phyloP scores from a whole-genome alignment of 2,113 vertebrate genomes.

The Lagopus muta region DNA sequence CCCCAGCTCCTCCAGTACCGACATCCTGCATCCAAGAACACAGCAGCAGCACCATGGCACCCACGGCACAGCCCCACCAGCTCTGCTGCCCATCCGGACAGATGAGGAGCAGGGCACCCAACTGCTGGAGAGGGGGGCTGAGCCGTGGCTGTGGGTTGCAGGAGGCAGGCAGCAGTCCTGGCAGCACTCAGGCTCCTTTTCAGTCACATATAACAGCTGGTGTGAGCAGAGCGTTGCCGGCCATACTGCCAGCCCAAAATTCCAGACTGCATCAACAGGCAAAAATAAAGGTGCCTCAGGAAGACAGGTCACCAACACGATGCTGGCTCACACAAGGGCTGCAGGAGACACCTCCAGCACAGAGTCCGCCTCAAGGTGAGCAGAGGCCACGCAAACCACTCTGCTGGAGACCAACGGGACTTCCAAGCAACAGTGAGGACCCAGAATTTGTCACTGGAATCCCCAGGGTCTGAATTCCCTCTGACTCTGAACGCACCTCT shows the following conservation, averaged over 20 bases:
- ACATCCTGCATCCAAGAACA: rapidly evolving
- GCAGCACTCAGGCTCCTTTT: neutral
- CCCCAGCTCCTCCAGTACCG: neutral
- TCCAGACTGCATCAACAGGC: neutral
- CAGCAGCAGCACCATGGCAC: constrained; percentile 36
- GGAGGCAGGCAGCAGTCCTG: neutral
- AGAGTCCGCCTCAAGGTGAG: neutral
- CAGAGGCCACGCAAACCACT: neutral
- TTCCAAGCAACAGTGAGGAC: neutral
- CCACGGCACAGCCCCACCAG: neutral
- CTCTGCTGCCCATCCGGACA: constrained; percentile 22
- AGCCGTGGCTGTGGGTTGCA: neutral
- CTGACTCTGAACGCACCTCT: neutral
- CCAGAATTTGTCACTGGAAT: neutral
- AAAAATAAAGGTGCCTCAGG: neutral
- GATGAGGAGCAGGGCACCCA: constrained; percentile 6
- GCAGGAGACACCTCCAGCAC: neutral
- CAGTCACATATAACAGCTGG: rapidly evolving
- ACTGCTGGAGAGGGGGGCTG: neutral
- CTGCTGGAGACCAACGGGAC: rapidly evolving
- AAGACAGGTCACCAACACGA: neutral
- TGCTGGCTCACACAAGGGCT: neutral
- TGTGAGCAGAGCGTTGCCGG: neutral
- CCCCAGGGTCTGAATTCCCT: rapidly evolving
- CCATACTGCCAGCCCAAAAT: neutral